A percentile compares a stretch with the other conserved stretches of the same genome.
These are phyloP conservation scores for Prosapia bicincta DNA, from an alignment of 2,888 invertebrate species.

Conservation along the genomic window DNA sequence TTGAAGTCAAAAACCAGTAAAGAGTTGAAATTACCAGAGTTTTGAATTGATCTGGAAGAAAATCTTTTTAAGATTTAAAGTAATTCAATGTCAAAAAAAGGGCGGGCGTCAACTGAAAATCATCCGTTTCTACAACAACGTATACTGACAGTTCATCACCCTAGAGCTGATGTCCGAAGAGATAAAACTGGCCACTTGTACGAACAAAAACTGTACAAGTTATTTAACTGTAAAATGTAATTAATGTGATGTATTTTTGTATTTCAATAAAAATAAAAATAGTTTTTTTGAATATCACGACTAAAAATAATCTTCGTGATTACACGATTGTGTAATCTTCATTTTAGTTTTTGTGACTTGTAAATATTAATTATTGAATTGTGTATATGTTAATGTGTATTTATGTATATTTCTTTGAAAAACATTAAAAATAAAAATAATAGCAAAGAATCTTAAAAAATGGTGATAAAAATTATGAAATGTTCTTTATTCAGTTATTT, in stretches of 20 bases:
- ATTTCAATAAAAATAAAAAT: slow-evolving; percentile 16
- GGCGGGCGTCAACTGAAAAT: neutral
- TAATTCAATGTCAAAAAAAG: slow-evolving; percentile 4
- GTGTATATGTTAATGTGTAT: no score
- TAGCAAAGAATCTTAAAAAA: no score
- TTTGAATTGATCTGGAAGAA: neutral
- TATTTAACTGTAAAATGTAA: neutral
- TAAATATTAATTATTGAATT: neutral
- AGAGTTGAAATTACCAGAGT: neutral
- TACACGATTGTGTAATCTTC: no score
- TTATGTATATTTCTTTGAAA: no score
- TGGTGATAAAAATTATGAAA: no score
- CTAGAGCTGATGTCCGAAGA: slow-evolving; percentile 11
- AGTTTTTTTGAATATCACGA: slow-evolving; percentile 4
- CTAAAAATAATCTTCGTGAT: no score
- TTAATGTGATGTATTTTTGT: slow-evolving; percentile 5
- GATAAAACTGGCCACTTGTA: slow-evolving; percentile 17
- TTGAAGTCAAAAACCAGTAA: slow-evolving; percentile 10
- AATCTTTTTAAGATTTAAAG: slow-evolving; percentile 7
- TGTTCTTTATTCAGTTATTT: no score
- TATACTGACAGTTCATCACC: neutral
- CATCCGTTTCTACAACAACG: neutral
- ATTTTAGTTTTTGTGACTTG: no score
- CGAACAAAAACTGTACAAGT: neutral
- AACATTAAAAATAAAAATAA: no score